Base-by-base conservation (phyloP, 2,113 vertebrate genomes). In the Alaudala cheleensis region DNA sequence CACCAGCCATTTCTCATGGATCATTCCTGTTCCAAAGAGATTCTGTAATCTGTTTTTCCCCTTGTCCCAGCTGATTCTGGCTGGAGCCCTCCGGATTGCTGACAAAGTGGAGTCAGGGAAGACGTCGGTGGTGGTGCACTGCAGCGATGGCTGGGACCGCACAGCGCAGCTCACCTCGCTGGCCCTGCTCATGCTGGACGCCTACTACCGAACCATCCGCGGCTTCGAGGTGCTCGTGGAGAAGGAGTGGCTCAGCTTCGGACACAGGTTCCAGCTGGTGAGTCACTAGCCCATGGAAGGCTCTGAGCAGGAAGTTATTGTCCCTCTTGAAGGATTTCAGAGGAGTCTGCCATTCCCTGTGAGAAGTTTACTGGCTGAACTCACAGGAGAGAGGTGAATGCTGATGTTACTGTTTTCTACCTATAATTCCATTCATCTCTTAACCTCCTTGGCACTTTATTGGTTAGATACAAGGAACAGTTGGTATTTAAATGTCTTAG, bases 181-280 rank as follows among this genome's bases (percentile, higher is more conserved):
- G 39, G 97, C 99, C 89, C 98, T 99, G 98, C 98, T 99, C 56
- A 99, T 99, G 99, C 70, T 99, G 73, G 99, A 99, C 28, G 98
- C 98, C 14, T 98, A 98, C 97, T 99, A 99, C 90, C 98, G 99
- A n/a, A 99, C 99, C 11, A 98, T 99, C 66, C 97, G 97, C 2
- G 99, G 99, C 29, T 99, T 99, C 50, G 98, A 99, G 92, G 98
- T 99, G 58, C 98, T 99, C 8, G 98, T 99, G 60, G 99, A 99
- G 97, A 99, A 99, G 85, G 99, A 99, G 92, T 99, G 99, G 99
- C 97, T 99, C 44, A 99, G 99, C 95, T 99, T 99, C 0, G 99
- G 99, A 51, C 99, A 99, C 93, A 98, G 99, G 66, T 99, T 99
- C 96, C 99, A 99, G 94, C 98, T 99, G 97, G 99, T 99, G 97